Evolutionary conservation across 92 coral and sea anemone species (phyloP).

Genomic region (Chrysogorgia sp.): DNA sequence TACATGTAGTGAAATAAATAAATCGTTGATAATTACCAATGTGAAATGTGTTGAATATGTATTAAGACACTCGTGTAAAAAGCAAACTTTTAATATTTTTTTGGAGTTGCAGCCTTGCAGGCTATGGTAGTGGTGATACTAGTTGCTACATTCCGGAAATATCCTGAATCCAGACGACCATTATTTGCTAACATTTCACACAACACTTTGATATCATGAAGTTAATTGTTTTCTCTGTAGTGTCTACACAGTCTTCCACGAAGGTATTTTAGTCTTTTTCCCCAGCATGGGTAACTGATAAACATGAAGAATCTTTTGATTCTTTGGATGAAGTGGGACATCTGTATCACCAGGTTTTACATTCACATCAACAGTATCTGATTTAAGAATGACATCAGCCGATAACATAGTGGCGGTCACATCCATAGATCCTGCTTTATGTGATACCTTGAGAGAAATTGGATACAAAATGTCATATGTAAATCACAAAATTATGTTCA

Average conservation of each 20-base stretch:
- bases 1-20: not conserved
- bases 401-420: slow-evolving; percentile 83
- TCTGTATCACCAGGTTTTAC: slow-evolving; percentile 93
- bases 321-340: slow-evolving; percentile 47
- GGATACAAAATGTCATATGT: not conserved
- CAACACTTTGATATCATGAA: no score
- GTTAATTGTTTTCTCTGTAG: no score
- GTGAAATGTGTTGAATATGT: no score
- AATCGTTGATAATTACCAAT: no score
- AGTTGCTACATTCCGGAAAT: no score
- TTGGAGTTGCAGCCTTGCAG: no score
- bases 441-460: slow-evolving; percentile 80
- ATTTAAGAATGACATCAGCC: slow-evolving; percentile 88
- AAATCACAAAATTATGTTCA: not conserved
- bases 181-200: no score
- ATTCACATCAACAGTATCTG: slow-evolving; percentile 89
- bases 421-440: slow-evolving; percentile 86
- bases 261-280: not conserved
- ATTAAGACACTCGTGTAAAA: no score
- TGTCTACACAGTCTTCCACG: not conserved
- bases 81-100: no score
- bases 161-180: no score
- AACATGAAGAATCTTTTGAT: slow-evolving; percentile 13
- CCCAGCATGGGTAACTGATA: slow-evolving; percentile 31
- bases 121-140: no score